These are phyloP conservation scores for Deroptyus accipitrinus DNA, from an alignment of 2,113 vertebrate genomes.

Conservation along the genomic window DNA sequence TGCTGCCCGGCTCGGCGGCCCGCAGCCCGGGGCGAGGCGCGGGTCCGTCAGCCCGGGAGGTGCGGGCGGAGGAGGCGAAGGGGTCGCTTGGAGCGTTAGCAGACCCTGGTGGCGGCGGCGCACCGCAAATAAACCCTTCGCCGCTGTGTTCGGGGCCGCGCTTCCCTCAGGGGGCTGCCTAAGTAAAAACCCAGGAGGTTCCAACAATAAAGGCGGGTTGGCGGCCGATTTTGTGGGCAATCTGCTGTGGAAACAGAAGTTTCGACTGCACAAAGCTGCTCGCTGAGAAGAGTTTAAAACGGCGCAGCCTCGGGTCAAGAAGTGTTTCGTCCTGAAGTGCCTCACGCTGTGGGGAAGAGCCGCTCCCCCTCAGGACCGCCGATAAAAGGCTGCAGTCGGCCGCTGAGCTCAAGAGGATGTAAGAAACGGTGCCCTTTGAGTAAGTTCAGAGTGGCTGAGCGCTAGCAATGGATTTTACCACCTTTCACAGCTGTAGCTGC, in stretches of 20 bases:
- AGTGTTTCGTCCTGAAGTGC: background rate
- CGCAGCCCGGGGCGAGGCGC: no score
- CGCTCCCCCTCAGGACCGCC: accelerated
- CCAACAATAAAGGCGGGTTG: accelerated
- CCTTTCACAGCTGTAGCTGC: background rate
- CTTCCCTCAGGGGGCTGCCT: background rate
- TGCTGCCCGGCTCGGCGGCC: no score
- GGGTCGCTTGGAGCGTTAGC: background rate
- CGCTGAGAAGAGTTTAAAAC: background rate
- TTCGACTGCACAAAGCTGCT: background rate
- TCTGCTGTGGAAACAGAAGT: background rate
- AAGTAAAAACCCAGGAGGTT: background rate
- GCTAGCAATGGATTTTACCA: background rate
- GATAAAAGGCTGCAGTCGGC: background rate
- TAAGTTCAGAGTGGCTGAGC: no score
- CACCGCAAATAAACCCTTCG: accelerated
- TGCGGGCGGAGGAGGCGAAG: background rate
- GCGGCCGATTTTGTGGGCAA: background rate
- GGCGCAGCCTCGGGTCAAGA: background rate
- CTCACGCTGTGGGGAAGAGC: background rate
- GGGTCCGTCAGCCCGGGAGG: no score
- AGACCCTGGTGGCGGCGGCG: background rate
- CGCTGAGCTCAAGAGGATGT: no score
- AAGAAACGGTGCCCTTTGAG: background rate
- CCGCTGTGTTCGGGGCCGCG: accelerated